Evolutionary conservation across 2,113 vertebrate species (phyloP), one percentile per base, ranked within the genome.

Genomic region (Cyrtonyx montezumae): DNA sequence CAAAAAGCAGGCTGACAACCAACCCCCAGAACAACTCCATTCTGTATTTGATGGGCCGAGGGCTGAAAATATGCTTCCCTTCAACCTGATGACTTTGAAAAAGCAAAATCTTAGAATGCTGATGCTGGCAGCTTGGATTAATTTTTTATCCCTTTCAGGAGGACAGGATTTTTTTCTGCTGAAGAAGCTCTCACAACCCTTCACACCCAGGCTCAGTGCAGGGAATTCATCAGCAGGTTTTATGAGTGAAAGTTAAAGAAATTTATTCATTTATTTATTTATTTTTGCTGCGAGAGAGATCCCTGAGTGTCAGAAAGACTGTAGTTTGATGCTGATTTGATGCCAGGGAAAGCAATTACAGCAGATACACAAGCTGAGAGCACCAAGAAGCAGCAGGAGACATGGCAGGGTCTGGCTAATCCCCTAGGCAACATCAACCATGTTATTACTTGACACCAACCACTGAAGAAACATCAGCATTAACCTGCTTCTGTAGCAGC

Each of bases 291-390:
- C 36, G 30, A 49, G 87, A 89, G 67, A 69, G 26, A 77, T 70
- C 4, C 13, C 59, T 61, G 48, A 0, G 21, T 95, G 78, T 89
- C 78, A 79, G 81, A 66, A 48, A 77, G 15, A 26, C 63, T 5
- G 0, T 76, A 76, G 58, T 53, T 89, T 83, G 68, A 90, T 25
- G 55, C 61, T 74, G 85, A 74, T 90, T 88, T 90, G 82, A 74
- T 91, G 76, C 85, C 91, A 90, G 76, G 73, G 85, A 93, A 93
- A 90, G 79, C 85, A 96, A 88, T 91, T 91, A 86, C 73, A 95
- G 76, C 76, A 94, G 61, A 67, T 49, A 55, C 25, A 59, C 46
- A 85, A 91, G 87, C 56, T 70, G 77, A 94, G 71, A 91, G 67
- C 68, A 91, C 82, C 49, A 28, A 80, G 82, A 86, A 93, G 51